Conservation (phyloP, 2,888 invertebrate species). For the Arctia plantaginis region DNA sequence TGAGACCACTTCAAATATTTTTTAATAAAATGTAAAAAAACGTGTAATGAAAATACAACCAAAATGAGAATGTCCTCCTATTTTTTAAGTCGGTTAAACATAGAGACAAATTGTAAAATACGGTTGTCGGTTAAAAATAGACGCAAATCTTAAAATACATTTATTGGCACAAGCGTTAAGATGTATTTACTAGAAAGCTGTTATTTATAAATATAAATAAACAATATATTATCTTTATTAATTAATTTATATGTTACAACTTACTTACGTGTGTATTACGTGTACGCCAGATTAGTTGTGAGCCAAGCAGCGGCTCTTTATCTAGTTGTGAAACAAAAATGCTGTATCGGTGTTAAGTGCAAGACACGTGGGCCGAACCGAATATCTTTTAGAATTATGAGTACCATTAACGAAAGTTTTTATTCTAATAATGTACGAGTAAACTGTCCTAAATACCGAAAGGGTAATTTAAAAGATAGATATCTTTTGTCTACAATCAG, state of each 20-base stretch:
- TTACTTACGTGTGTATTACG: no score
- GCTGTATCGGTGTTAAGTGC: background rate
- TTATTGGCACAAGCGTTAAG: background rate
- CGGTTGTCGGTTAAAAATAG: background rate
- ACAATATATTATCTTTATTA: background rate
- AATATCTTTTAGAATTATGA: background rate
- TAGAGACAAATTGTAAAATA: no score
- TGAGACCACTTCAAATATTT: no score
- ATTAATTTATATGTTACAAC: no score
- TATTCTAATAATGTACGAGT: background rate
- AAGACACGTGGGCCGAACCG: background rate
- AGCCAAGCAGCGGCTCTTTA: background rate
- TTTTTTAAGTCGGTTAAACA: no score
- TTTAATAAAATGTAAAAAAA: no score
- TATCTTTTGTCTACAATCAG: background rate
- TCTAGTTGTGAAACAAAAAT: background rate
- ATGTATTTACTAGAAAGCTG: background rate
- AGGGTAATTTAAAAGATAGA: background rate
- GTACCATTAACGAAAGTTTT: background rate
- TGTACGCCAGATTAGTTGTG: background rate
- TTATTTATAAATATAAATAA: background rate
- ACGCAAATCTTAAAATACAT: background rate
- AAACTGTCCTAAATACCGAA: background rate
- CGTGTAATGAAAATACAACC: no score
- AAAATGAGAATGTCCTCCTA: no score